A percentile compares a stretch with the other conserved stretches of the same genome.
Conservation (phyloP, 2,888 invertebrate species). For the Pecten maximus region DNA sequence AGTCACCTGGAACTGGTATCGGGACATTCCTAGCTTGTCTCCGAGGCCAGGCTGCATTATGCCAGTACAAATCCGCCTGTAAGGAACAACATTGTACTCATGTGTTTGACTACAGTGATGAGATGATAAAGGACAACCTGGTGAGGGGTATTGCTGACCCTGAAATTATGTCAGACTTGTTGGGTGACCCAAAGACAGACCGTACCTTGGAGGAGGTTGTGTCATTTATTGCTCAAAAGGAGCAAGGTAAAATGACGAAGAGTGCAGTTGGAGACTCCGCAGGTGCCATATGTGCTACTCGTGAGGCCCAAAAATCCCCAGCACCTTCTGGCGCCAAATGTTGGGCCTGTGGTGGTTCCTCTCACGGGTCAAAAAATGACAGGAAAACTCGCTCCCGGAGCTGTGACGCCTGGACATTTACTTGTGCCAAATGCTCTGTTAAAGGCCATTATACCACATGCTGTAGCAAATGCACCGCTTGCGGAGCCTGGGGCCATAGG, state of each 20-base stretch:
- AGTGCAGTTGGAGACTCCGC: slow-evolving; percentile 53
- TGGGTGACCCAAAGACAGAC: slow-evolving; percentile 54
- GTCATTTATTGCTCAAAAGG: slow-evolving; percentile 50
- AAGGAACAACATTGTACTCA: slow-evolving; percentile 50
- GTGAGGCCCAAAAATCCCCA: neutral
- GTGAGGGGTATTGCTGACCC: no score
- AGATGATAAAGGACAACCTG: no score
- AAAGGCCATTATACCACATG: no score
- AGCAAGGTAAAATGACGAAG: slow-evolving; percentile 53
- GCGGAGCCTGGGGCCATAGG: no score
- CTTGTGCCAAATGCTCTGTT: no score
- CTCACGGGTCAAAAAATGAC: neutral
- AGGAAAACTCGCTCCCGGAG: neutral
- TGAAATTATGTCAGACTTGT: slow-evolving; percentile 48
- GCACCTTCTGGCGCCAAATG: neutral
- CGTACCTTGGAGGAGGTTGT: slow-evolving; percentile 50
- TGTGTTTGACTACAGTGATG: slow-evolving; percentile 51
- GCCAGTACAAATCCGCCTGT: slow-evolving; percentile 48
- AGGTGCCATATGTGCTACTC: slow-evolving; percentile 46
- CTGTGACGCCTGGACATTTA: no score
- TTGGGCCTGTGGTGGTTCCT: neutral
- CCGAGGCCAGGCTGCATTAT: slow-evolving; percentile 43
- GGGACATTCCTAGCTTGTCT: slow-evolving; percentile 47
- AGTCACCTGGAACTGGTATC: slow-evolving; percentile 47
- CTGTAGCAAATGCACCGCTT: no score